Base-by-base conservation (phyloP, 2,113 vertebrate species). In the Oncorhynchus gorbuscha region DNA sequence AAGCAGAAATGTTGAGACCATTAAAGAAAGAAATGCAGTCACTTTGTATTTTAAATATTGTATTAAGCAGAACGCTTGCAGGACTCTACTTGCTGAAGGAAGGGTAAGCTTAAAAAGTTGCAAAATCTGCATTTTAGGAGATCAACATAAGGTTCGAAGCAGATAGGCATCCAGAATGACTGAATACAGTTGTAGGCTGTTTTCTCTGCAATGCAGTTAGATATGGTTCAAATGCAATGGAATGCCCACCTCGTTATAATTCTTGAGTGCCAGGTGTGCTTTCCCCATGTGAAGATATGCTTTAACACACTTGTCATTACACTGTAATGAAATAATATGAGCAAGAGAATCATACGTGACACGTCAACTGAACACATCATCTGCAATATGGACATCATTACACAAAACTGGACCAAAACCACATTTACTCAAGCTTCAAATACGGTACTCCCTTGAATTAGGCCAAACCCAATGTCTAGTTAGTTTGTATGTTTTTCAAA, bases 271-370 rank as follows among this genome's bases (percentile, higher is more conserved):
- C 73, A 94, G 79, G 85, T 94, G 91, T 74, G 96, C 96, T 89
- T 94, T 97, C 2, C 95, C 96, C 96, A 97, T 96, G 32, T 96
- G 95, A 26, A 97, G 90, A 71, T 94, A 94, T 0, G 97, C 96
- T 83, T 99, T 99, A 1, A 92, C 84, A 75, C 89, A 96, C 30
- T 87, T 95, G 28, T 93, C 93, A 90, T 94, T 93, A 89, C 97
- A 98, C 97, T 99, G 91, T 66, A 80, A 2, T 79, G 70, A 45
- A 5, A 49, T 9, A 70, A 45, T 64, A n/a, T 11, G 61, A 64
- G 24, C 35, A 49, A 20, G 39, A 70, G 35, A 48, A 13, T 32
- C 35, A 70, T 8, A 64, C 35, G 4, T 4, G 11, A 48, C 16
- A 24, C 28, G 3, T 32, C 69, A 6, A 24, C 18, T 9, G 9